A percentile compares a stretch with the other conserved stretches of the same genome.
Evolutionary conservation across 2,797 vertebrate species (phyloP).

Genomic region (Squalus acanthias): DNA sequence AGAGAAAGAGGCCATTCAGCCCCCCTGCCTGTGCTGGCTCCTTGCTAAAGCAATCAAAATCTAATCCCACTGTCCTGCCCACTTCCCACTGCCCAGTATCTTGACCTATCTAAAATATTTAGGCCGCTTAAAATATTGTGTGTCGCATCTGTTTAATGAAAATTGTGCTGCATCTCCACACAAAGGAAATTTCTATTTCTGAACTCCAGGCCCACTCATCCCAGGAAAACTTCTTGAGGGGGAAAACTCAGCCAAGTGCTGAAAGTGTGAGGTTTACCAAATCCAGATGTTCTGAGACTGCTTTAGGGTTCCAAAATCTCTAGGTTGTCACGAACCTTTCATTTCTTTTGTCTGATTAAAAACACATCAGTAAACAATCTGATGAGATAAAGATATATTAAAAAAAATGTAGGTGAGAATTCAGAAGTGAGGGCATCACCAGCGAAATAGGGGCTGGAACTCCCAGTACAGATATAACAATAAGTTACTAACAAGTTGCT

Average conservation of each 20-base stretch:
- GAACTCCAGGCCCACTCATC: neutral
- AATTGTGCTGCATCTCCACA: neutral
- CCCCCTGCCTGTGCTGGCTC: neutral
- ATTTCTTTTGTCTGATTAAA: neutral
- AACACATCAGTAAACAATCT: neutral
- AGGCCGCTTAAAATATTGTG: neutral
- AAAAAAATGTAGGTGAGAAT: neutral
- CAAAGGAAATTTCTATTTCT: neutral
- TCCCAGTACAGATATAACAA: slow-evolving; percentile 6
- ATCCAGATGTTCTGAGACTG: neutral
- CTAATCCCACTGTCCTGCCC: neutral
- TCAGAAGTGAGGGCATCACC: neutral
- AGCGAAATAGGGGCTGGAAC: neutral
- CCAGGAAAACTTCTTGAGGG: neutral
- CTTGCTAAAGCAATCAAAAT: neutral
- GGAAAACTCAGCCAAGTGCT: neutral
- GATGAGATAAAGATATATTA: neutral
- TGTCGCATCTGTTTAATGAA: too few species aligned
- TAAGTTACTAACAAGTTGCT: neutral
- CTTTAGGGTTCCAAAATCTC: neutral
- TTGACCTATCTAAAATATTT: neutral
- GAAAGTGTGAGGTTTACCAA: neutral
- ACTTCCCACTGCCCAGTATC: neutral
- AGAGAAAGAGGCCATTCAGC: neutral
- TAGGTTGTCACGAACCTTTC: neutral